Conservation (phyloP, 2,797 vertebrate species). For the Danio choprae region DNA sequence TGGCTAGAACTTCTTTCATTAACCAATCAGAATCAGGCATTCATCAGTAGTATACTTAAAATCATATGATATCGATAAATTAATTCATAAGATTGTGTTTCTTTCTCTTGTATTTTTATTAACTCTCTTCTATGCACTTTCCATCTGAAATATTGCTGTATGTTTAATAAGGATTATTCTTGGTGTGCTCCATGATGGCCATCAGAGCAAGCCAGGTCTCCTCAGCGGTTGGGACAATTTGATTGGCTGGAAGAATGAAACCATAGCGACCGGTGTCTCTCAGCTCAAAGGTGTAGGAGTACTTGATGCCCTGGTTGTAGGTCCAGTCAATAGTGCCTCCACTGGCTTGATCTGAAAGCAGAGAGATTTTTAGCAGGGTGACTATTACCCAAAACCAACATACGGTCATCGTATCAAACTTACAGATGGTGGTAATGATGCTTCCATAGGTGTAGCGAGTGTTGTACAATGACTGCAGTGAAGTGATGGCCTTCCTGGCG, state of each 20-base stretch:
- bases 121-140: not conserved
- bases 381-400: not conserved
- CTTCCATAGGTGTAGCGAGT: constrained; percentile 87
- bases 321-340: constrained; percentile 91
- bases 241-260: constrained; percentile 88
- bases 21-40: no score
- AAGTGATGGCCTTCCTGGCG: constrained; percentile 76
- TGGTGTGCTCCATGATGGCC: constrained; percentile 84
- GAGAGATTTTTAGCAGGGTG: not conserved
- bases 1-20: no score
- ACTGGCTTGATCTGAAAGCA: constrained; percentile 84
- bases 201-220: constrained; percentile 91
- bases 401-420: constrained; percentile 69
- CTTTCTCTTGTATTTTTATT: not conserved
- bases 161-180: constrained; percentile 76
- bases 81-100: not conserved
- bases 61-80: not conserved
- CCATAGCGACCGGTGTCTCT: constrained; percentile 88
- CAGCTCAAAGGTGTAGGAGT: constrained; percentile 94
- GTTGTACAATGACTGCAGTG: constrained; percentile 85
- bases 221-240: constrained; percentile 89
- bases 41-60: no score
- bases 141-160: not conserved
- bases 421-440: constrained; percentile 92
- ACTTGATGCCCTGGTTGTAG: constrained; percentile 91